Percentiles rank a stretch among this genome's conserved stretches.
Conservation (phyloP, 2,113 vertebrate genomes). For the Hippocampus abdominalis region DNA sequence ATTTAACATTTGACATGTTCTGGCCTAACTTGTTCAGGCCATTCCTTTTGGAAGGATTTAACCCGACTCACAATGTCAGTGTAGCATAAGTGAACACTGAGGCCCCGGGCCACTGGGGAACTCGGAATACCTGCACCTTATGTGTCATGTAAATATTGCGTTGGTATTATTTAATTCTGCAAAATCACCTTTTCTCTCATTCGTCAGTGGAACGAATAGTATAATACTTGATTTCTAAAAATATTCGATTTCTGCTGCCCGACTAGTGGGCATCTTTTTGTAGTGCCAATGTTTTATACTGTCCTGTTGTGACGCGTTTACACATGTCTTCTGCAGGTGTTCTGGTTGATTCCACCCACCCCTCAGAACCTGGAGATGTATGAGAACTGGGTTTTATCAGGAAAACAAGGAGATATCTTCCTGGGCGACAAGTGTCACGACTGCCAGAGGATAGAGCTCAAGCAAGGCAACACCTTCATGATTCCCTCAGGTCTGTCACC, state of each 20-base stretch:
- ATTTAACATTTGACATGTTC: no score
- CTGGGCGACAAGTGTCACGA: constrained; percentile 90
- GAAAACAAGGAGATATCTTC: constrained; percentile 98
- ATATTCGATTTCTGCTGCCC: not conserved
- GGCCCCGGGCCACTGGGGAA: no score
- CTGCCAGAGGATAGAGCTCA: constrained; percentile 93
- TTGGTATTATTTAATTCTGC: not conserved
- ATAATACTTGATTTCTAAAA: not conserved
- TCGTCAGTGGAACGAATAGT: not conserved
- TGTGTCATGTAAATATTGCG: not conserved
- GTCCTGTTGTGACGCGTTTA: not conserved
- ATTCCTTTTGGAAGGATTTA: no score
- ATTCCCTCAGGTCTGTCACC: constrained; percentile 87
- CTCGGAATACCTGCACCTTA: not conserved
- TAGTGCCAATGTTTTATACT: not conserved
- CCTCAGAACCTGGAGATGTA: constrained; percentile 96
- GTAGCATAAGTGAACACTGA: no score
- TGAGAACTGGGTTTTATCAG: constrained; percentile 98
- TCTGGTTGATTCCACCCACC: constrained; percentile 97
- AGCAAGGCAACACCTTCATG: constrained; percentile 95
- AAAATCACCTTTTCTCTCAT: not conserved
- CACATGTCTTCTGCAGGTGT: constrained; percentile 75
- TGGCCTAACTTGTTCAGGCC: no score
- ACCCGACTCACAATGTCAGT: no score
- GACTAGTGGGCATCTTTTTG: not conserved